Conservation (phyloP, 1,140 invertebrate genomes). For the Nephila pilipes region DNA sequence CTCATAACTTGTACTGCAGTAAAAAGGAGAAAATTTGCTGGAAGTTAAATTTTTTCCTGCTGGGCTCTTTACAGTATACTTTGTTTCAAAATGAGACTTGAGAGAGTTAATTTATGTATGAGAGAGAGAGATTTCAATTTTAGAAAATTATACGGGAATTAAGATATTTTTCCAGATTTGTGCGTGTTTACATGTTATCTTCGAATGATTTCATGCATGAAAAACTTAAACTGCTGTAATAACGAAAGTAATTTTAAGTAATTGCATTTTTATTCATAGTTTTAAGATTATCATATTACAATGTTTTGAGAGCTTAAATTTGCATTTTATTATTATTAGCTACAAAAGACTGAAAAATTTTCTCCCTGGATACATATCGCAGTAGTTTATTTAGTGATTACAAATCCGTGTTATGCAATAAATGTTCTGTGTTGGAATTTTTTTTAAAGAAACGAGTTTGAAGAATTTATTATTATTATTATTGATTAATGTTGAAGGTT, state of each 20-base stretch:
- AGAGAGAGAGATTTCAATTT: too few species aligned
- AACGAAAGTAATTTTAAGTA: neutral
- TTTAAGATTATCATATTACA: too few species aligned
- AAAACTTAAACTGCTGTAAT: neutral
- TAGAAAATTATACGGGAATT: neutral
- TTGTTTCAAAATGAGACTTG: neutral
- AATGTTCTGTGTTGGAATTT: too few species aligned
- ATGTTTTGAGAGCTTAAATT: too few species aligned
- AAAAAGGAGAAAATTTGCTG: neutral
- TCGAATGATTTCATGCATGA: neutral
- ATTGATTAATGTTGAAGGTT: too few species aligned
- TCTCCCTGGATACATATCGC: too few species aligned
- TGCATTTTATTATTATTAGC: too few species aligned
- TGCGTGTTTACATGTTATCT: neutral
- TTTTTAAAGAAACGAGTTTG: too few species aligned
- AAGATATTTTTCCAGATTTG: neutral
- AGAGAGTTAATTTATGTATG: neutral
- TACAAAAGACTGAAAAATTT: too few species aligned
- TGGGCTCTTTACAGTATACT: neutral
- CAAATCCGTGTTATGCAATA: too few species aligned
- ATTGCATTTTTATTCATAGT: neutral
- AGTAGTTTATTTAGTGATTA: too few species aligned
- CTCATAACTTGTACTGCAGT: neutral
- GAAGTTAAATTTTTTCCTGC: neutral
- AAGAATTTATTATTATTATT: too few species aligned